phyloP scores from a whole-genome alignment of 1,140 invertebrate genomes.

The Varroa destructor region DNA sequence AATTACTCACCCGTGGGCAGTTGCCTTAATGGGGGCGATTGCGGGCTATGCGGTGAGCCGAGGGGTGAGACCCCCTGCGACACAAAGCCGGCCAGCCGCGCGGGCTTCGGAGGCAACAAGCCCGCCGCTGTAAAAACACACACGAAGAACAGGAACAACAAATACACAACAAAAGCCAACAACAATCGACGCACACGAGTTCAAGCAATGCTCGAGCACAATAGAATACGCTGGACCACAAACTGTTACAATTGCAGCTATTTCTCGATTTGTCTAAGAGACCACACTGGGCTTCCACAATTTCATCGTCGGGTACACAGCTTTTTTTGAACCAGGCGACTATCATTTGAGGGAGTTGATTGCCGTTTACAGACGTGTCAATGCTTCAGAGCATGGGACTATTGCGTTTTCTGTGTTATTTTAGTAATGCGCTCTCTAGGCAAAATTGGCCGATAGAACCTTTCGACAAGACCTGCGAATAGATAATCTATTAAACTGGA shows the following conservation, averaged over 20 bases:
- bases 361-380: too few species aligned
- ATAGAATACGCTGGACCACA: not conserved
- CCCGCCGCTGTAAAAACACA: conserved; percentile 9
- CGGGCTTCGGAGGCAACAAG: conserved; percentile 22
- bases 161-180: not conserved
- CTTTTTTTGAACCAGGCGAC: too few species aligned
- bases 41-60: conserved; percentile 16
- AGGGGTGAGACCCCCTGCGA: conserved; percentile 18
- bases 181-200: not conserved
- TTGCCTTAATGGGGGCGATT: conserved; percentile 4
- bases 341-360: too few species aligned
- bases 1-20: too few species aligned
- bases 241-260: not conserved
- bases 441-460: too few species aligned
- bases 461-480: too few species aligned
- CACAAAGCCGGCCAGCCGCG: conserved; percentile 19
- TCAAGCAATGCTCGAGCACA: not conserved
- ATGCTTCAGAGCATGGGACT: too few species aligned
- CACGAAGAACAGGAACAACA: not conserved
- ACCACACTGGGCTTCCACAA: too few species aligned
- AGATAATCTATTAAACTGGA: too few species aligned
- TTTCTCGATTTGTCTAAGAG: not conserved
- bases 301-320: too few species aligned
- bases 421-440: too few species aligned
- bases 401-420: too few species aligned